Base-by-base conservation (phyloP, 1,140 invertebrate genomes). In the Calliphora vicina region DNA sequence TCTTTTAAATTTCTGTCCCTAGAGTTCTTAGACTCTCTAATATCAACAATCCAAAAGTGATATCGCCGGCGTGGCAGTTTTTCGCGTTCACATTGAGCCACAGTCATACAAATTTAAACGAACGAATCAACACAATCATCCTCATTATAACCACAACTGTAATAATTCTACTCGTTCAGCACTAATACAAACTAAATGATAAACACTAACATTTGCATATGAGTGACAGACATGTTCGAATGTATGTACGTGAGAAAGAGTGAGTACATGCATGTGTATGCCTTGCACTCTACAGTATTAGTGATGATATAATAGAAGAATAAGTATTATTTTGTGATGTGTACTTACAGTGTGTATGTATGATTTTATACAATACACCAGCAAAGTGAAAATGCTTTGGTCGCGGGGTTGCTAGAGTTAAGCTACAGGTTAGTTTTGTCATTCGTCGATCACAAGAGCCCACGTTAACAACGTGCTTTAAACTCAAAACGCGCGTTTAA, bases 361-460 rank as follows among this genome's bases (percentile, higher is more conserved):
- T n/a, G n/a, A n/a, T 35, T 35, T 6, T 35, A 35, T 35, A 35
- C 35, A 35, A n/a, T 50, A 50, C 35, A 35, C n/a, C 42, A 50
- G 45, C 17, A 6, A 50, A 50, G 45, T 50, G 45, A 50, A 67
- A 67, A 67, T 78, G 35, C 74, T 78, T 78, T 78, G 35, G 74
- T 78, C 15, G 35, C 27, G 74, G 42, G 35, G 74, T 78, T 78
- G 74, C 35, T 78, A 43, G 35, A 25, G 29, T 43, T 43, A 45
- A 78, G 35, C 74, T 26, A 78, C 74, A 43, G 74, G 74, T 78
- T 78, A 43, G 35, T 78, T 25, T 78, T 43, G 35, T 78, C 74
- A 78, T 78, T 78, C 74, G 74, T 78, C 74, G 74, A 78, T 78
- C 74, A 45, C 23, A 45, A 78, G 74, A 78, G 74, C 74, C 29